Conservation (phyloP, 2,797 vertebrate species). For the Momotus momota region DNA sequence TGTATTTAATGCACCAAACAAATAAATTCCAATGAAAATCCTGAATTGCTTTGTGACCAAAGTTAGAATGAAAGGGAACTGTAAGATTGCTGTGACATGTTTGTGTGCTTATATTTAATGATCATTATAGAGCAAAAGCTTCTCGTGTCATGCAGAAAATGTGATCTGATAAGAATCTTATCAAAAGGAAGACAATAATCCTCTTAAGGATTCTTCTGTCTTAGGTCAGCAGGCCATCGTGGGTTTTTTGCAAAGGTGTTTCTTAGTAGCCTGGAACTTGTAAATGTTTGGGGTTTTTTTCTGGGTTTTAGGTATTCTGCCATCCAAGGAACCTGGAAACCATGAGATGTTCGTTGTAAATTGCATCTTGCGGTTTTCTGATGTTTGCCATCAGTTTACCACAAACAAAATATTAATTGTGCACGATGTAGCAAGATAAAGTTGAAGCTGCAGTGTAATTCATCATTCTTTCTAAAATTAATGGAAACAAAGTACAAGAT, state of each 20-base stretch:
- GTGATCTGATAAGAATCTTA: slow-evolving; percentile 45
- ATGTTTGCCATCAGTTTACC: not conserved
- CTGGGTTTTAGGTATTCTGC: not conserved
- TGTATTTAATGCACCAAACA: not conserved
- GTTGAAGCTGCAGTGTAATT: not conserved
- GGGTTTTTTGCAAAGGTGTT: not conserved
- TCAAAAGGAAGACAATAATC: slow-evolving; percentile 22
- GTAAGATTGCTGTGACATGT: not conserved
- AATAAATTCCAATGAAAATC: not conserved
- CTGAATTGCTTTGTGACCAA: not conserved
- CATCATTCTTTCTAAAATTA: not conserved
- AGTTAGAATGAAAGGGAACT: not conserved
- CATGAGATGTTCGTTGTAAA: not conserved
- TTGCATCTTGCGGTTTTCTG: not conserved
- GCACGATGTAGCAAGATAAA: not conserved
- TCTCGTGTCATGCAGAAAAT: slow-evolving; percentile 1
- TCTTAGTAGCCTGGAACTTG: not conserved
- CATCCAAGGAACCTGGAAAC: not conserved
- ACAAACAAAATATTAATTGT: not conserved
- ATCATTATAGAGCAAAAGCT: not conserved
- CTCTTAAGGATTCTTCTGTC: slow-evolving; percentile 20
- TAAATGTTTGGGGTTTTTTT: not conserved
- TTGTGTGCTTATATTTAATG: not conserved
- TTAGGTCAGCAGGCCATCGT: not conserved
- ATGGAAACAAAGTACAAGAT: not conserved